A percentile compares a stretch with the other conserved stretches of the same genome.
phyloP scores from a whole-genome alignment of 2,113 vertebrate genomes.

The Cyphomyrus discorhynchus region DNA sequence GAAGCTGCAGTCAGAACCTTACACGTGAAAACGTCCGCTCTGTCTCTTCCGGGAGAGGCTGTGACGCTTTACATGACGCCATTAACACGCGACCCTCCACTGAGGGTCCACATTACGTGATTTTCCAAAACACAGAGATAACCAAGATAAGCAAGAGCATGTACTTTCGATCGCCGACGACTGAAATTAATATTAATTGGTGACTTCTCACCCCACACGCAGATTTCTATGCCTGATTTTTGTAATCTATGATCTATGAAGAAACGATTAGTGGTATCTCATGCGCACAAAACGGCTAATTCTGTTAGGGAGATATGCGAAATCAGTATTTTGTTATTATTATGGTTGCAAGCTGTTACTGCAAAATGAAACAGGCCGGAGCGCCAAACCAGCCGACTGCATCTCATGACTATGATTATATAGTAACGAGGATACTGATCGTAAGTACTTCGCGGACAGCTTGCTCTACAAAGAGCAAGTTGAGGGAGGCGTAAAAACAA shows the following conservation, averaged over 20 bases:
- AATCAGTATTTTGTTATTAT: not conserved
- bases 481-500: too few species aligned
- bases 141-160: not conserved
- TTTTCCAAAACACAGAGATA: not conserved
- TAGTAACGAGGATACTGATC: not conserved
- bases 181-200: not conserved
- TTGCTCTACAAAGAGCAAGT: too few species aligned
- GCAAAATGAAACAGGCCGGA: not conserved
- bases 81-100: not conserved
- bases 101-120: not conserved
- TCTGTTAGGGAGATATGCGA: not conserved
- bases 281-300: not conserved
- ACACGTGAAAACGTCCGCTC: not conserved
- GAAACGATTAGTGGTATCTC: not conserved
- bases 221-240: not conserved
- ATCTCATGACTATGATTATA: not conserved
- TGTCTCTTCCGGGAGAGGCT: not conserved
- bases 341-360: not conserved
- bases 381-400: not conserved
- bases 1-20: not conserved
- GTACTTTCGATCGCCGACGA: not conserved
- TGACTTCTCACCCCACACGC: not conserved
- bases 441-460: not conserved
- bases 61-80: not conserved
- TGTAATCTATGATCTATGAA: not conserved